Conservation (phyloP, 2,113 vertebrate species). For the Bucco capensis region DNA sequence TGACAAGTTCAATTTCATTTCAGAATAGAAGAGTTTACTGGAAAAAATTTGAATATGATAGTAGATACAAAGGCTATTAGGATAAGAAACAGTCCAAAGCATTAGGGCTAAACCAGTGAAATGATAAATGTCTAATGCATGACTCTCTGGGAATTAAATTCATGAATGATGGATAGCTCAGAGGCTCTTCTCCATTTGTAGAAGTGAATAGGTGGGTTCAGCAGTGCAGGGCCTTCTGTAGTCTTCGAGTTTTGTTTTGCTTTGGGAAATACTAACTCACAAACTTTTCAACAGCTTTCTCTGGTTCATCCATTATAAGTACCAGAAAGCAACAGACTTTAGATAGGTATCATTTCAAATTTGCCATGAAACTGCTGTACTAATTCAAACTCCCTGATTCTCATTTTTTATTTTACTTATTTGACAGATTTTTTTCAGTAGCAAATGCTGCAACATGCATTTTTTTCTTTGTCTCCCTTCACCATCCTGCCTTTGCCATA, state of each 20-base stretch:
- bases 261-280: background rate
- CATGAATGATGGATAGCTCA: background rate
- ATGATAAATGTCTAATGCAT: background rate
- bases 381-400: background rate
- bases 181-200: background rate
- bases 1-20: background rate
- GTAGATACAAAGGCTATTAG: background rate
- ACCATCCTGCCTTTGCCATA: background rate
- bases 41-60: background rate
- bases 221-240: background rate
- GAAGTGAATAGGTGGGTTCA: background rate
- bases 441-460: fast-evolving
- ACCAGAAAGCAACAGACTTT: background rate
- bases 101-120: background rate
- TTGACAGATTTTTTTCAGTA: too few relatives aligned
- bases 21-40: background rate
- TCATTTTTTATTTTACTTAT: background rate
- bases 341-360: background rate
- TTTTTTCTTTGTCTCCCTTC: background rate
- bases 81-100: background rate
- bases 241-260: background rate
- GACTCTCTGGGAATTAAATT: background rate
- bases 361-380: background rate
- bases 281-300: background rate
- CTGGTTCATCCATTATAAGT: background rate